Evolutionary conservation across 2,888 invertebrate genomes (phyloP), one percentile per base, ranked within the genome.

Genomic region (Cosmia trapezina): DNA sequence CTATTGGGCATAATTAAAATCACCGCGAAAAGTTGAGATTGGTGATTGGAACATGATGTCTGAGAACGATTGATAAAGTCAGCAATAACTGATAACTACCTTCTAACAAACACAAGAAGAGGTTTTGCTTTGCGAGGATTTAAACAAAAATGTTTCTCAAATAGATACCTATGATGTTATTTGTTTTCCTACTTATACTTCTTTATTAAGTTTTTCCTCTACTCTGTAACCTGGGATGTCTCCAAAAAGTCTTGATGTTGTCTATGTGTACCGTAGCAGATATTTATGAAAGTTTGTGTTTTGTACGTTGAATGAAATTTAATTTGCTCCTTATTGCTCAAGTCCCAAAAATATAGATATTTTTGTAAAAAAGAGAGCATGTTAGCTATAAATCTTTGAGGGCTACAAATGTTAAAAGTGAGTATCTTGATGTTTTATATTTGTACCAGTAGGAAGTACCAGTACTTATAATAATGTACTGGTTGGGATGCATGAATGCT

Each of bases 251-350:
- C 70, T 81, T 68, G 69, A 47, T 80, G 76, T 80, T 83, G 80
- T 72, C 62, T 76, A 47, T 71, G 81, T 83, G 84, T 74, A 75
- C 66, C 43, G 70, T 84, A 83, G 86, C 73, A 72, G 59, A 80
- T 68, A 76, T 83, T 53, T 83, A 65, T 75, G 57, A 60, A 65
- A 61, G 60, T 86, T 65, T 80, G 62, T 79, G 61, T 80, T 70
- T 67, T 60, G 22, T 83, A 68, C 28, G 51, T 80, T 74, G 81
- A 81, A 83, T 81, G 81, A 65, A 59, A 65, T 68, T 79, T 83
- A 45, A 79, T 78, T 80, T 83, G 83, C 80, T 78, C 63, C 33
- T 53, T 70, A 65, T 57, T 73, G 60, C 64, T 73, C 65, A 57
- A 74, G 11, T 37, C 76, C 57, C 49, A 43, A 70, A 45, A 19